These are phyloP conservation scores for Pluvialis apricaria DNA, from an alignment of 2,113 vertebrate genomes.

Conservation along the genomic window DNA sequence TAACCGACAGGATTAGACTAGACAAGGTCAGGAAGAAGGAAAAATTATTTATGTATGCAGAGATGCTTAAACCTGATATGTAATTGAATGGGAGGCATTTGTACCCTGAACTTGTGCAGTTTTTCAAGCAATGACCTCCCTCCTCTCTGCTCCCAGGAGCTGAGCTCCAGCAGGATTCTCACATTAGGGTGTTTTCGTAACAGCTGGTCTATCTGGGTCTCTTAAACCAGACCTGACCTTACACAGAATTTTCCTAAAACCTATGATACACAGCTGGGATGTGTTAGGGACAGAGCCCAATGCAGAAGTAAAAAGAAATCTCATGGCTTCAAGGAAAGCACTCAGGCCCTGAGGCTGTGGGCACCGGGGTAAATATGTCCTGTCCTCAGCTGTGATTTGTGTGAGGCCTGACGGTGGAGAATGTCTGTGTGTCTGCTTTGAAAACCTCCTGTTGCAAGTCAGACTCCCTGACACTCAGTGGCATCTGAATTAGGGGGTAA, in stretches of 20 bases:
- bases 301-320: neutral
- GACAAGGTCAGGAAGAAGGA: neutral
- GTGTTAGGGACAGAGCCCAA: neutral
- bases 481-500: neutral
- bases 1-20: neutral
- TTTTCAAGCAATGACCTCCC: neutral
- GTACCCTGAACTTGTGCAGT: neutral
- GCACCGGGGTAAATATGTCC: rapidly evolving
- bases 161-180: neutral
- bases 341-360: neutral
- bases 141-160: neutral
- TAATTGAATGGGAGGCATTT: neutral
- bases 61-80: neutral
- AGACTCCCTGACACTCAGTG: neutral
- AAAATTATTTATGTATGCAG: neutral
- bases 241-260: neutral
- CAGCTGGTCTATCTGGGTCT: neutral
- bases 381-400: neutral
- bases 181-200: neutral
- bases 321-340: neutral
- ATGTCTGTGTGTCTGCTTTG: neutral
- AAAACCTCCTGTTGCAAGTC: neutral
- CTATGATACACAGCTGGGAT: neutral
- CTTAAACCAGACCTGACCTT: neutral
- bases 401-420: neutral